These are phyloP conservation scores for Subacronicta megacephala DNA, from an alignment of 2,888 invertebrate species.

Conservation along the genomic window DNA sequence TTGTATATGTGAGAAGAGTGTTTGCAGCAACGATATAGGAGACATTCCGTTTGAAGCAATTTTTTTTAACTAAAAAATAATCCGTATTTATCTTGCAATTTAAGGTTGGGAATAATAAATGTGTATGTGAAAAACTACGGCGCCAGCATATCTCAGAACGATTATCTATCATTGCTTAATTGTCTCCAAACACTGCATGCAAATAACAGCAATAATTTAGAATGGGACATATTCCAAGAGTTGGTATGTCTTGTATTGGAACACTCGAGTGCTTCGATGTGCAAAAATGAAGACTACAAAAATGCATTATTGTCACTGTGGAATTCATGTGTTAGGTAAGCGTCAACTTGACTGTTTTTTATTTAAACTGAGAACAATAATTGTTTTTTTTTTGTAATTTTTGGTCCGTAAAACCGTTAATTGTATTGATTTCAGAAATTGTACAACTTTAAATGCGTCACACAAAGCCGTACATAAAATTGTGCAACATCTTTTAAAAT, in stretches of 20 bases:
- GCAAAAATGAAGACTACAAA: constrained; percentile 56
- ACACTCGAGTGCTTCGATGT: constrained; percentile 42
- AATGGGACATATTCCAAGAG: constrained; percentile 71
- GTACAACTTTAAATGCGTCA: constrained; percentile 63
- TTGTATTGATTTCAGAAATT: constrained; percentile 71
- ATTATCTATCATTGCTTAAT: constrained; percentile 69
- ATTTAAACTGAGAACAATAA: too few relatives aligned
- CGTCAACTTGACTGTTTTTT: neutral
- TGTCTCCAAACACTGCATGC: constrained; percentile 68
- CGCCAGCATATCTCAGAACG: constrained; percentile 58
- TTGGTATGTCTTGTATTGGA: constrained; percentile 64
- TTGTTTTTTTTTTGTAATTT: too few relatives aligned
- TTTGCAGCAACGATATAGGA: too few relatives aligned
- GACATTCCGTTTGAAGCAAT: too few relatives aligned
- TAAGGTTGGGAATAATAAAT: constrained; percentile 77
- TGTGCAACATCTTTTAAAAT: constrained; percentile 70
- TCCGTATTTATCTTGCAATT: too few relatives aligned
- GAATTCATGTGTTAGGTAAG: constrained; percentile 83
- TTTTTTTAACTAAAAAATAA: too few relatives aligned
- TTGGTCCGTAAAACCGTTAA: neutral
- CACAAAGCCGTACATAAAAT: constrained; percentile 76
- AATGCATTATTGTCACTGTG: constrained; percentile 68
- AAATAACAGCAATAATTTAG: constrained; percentile 60
- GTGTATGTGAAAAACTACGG: constrained; percentile 73
- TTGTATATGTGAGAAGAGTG: too few relatives aligned